Evolutionary conservation across 64 coral and sea anemone species (phyloP).

Genomic region (Pocillopora verrucosa): DNA sequence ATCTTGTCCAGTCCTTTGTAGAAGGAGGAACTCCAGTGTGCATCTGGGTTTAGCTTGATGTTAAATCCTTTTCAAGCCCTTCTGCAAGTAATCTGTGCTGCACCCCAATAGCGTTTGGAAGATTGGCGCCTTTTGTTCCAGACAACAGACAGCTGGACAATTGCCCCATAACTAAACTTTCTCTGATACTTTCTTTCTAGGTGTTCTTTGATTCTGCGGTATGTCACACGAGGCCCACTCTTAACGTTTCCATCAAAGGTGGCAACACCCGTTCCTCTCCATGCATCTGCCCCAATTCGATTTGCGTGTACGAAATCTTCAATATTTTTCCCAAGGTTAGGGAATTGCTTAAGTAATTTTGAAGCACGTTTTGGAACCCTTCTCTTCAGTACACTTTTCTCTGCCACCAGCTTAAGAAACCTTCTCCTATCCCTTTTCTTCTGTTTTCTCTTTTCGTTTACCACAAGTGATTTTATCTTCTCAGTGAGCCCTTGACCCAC

Average conservation of each 20-base stretch:
- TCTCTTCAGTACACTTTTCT: constrained; percentile 51
- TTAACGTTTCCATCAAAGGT: constrained; percentile 58
- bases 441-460: constrained; percentile 55
- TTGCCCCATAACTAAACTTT: constrained; percentile 55
- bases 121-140: constrained; percentile 52
- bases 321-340: constrained; percentile 70
- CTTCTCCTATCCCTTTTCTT: constrained; percentile 31
- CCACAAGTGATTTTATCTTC: constrained; percentile 42
- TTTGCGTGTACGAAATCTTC: constrained; percentile 65
- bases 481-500: constrained; percentile 9
- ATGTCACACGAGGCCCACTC: constrained; percentile 69
- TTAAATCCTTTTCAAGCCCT: constrained; percentile 71
- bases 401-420: constrained; percentile 45
- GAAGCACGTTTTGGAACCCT: constrained; percentile 47
- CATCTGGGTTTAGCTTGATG: constrained; percentile 60
- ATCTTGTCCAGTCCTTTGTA: constrained; percentile 48
- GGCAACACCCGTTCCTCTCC: constrained; percentile 62
- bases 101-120: constrained; percentile 47
- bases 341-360: constrained; percentile 42
- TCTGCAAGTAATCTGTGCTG: constrained; percentile 58
- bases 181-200: constrained; percentile 62
- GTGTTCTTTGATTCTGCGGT: constrained; percentile 61
- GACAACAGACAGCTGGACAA: constrained; percentile 71
- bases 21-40: constrained; percentile 62
- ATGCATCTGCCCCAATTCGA: constrained; percentile 69